Conservation (phyloP, 2,797 vertebrate species). For the Ctenopoma multispine region DNA sequence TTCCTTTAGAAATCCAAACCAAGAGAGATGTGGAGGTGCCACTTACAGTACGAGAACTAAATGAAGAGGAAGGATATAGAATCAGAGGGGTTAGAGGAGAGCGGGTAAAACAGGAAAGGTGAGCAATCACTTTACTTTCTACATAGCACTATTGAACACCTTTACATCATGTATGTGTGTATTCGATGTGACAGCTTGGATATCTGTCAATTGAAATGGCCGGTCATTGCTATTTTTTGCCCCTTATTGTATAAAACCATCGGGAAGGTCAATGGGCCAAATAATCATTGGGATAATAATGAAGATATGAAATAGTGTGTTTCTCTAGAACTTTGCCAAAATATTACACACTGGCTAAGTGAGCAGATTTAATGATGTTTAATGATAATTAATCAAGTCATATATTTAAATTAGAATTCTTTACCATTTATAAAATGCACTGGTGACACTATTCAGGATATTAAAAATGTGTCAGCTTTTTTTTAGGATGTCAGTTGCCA, state of each 20-base stretch:
- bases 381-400: not conserved
- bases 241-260: constrained; percentile 14
- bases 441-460: constrained; percentile 1
- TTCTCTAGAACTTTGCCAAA: not conserved
- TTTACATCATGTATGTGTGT: not conserved
- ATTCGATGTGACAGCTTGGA: not conserved
- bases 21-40: constrained; percentile 66
- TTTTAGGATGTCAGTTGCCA: constrained; percentile 31
- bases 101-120: constrained; percentile 13
- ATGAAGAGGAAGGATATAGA: constrained; percentile 30
- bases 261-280: constrained; percentile 3
- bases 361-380: not conserved
- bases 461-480: constrained; percentile 22
- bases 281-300: not conserved
- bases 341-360: not conserved
- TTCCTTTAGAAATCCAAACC: constrained; percentile 79
- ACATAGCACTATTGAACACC: not conserved
- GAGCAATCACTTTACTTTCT: not conserved
- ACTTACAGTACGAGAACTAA: constrained; percentile 47
- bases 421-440: constrained; percentile 8
- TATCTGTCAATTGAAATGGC: no score
- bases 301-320: constrained; percentile 3
- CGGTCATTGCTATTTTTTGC: constrained; percentile 28
- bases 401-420: constrained; percentile 3
- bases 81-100: constrained; percentile 16